Evolutionary conservation across 2,113 vertebrate genomes (phyloP), one percentile per base, ranked within the genome.

Genomic region (Callospermophilus lateralis): DNA sequence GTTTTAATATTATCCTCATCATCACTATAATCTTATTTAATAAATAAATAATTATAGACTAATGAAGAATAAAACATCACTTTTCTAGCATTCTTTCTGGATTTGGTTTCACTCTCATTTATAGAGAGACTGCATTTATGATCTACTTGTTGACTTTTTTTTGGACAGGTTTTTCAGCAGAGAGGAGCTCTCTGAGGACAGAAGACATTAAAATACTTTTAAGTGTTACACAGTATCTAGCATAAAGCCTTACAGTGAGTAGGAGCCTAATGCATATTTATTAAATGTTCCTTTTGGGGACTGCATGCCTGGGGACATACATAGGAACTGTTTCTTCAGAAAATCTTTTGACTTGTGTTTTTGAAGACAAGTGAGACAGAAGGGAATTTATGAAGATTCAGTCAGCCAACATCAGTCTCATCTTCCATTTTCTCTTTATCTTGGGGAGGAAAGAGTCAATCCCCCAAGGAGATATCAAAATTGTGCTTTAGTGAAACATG

Each of bases 401-500:
- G 13, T 11, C 6, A 55, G 34, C 10, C 55, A 48, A 7, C 30
- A 73, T 15, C 20, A 22, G 45, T 55, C 32, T 34, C 7, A n/a
- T 45, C 8, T 84, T 11, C 37, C 6, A 58, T 93, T 86, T 88
- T 78, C 45, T n/a, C 48, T 78, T 77, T 53, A 86, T 78, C 24
- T 39, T 87, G 65, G 34, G 67, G 30, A 91, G 2, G 10, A 42
- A 4, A 94, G 39, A 81, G n/a, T 77, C 30, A 85, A 8, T 13
- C n/a, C 8, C 39, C n/a, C 15, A 45, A 79, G 51, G n/a, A n/a
- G 30, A 68, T 34, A 61, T 15, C 16, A 92, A 68, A 48, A 51
- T 26, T 45, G n/a, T 65, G 1, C 72, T 93, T 93, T 89, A 67
- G 39, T 89, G 45, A 90, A 95, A 86, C 28, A 58, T n/a, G 26